Percentiles rank a stretch among this genome's conserved stretches.
Evolutionary conservation across 2,888 invertebrate genomes (phyloP).

Genomic region (Pristionchus mayeri): DNA sequence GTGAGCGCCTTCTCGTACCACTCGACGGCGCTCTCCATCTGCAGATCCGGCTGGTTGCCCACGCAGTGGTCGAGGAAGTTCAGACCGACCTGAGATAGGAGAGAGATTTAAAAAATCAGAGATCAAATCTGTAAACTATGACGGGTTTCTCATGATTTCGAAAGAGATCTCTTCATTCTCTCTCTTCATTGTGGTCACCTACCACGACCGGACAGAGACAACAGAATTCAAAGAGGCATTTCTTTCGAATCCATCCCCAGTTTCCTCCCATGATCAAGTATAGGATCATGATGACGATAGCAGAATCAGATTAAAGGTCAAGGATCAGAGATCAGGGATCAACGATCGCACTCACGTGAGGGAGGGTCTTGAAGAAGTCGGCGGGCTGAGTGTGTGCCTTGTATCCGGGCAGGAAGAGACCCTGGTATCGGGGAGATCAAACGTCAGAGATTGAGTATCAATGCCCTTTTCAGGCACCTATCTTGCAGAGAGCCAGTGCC

Average conservation of each 20-base stretch:
- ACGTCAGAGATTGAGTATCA: neutral
- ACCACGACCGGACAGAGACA: neutral
- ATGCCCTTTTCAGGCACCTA: too few species aligned
- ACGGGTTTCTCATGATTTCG: too few species aligned
- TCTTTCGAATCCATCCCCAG: neutral
- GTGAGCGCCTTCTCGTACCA: conserved; percentile 86
- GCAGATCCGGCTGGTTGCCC: conserved; percentile 93
- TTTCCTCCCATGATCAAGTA: neutral
- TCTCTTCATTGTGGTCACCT: neutral
- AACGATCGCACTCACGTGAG: conserved; percentile 55
- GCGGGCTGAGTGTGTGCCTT: conserved; percentile 68
- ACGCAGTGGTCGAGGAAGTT: conserved; percentile 96
- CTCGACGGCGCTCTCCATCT: conserved; percentile 90
- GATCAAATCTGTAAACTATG: conserved; percentile 63
- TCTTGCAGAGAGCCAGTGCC: too few species aligned
- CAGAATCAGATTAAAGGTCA: neutral
- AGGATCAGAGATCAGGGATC: conserved; percentile 16
- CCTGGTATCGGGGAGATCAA: conserved; percentile 78
- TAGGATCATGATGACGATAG: too few species aligned
- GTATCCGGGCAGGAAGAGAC: conserved; percentile 91
- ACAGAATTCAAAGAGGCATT: neutral
- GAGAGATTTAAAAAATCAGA: neutral
- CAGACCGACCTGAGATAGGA: conserved; percentile 80
- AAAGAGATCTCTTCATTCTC: neutral
- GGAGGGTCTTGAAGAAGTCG: conserved; percentile 66